Conservation (phyloP, 2,113 vertebrate species). For the Arizona elegans region DNA sequence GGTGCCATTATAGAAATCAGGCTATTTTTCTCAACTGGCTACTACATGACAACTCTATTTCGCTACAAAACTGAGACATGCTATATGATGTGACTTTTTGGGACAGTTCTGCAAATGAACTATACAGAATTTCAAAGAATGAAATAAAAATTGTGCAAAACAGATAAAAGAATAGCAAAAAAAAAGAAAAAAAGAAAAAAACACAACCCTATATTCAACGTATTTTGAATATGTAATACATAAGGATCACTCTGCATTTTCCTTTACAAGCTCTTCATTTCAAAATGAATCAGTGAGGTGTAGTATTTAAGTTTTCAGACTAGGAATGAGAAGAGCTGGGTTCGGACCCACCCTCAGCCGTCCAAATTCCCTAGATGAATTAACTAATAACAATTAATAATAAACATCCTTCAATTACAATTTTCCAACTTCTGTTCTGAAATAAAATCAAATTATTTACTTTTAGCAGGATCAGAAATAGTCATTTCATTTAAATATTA, state of each 20-base stretch:
- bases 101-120: not conserved
- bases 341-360: not conserved
- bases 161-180: constrained; percentile 16
- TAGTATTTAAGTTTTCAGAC: not conserved
- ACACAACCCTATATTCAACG: not conserved
- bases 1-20: not conserved
- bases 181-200: no score
- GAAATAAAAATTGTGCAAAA: not conserved
- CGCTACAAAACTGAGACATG: not conserved
- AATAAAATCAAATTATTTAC: constrained; percentile 17
- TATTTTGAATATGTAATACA: not conserved
- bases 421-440: not conserved
- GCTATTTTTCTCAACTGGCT: not conserved
- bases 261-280: constrained; percentile 19
- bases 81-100: not conserved
- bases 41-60: not conserved
- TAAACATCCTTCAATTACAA: constrained; percentile 1
- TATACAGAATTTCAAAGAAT: not conserved
- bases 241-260: not conserved
- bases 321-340: not conserved
- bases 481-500: constrained; percentile 8
- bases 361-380: not conserved
- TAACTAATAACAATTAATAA: not conserved
- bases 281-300: constrained; percentile 11
- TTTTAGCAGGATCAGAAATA: not conserved